Evolutionary conservation across 1,140 invertebrate genomes (phyloP), one percentile per base, ranked within the genome.

Genomic region (Drosophila jambulina): DNA sequence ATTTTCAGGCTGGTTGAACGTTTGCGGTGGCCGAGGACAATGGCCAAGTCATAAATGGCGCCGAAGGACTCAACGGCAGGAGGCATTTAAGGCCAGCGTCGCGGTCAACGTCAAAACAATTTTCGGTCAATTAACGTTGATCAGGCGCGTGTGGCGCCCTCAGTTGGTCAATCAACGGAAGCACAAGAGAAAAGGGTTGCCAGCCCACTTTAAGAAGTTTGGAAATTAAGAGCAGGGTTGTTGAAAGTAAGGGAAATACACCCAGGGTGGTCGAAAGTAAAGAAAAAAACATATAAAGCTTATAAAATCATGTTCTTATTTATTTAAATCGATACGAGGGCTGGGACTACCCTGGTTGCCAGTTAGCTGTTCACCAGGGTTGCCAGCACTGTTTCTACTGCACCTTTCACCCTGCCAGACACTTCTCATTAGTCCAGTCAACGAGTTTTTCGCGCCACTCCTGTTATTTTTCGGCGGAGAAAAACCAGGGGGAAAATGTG

Each of bases 351-450:
- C 36, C 42, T 65, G 8, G 0, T 2, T 3, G 0, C 3, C 4
- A 3, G 23, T 10, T 32, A 32, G 15, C 13, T 17, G 19, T 15
- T 36, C 1, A 9, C 23, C n/a, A 67, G 62, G 45, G 65, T 27
- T 53, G 45, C 62, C 65, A 65, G 13, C 34, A 12, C 13, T 5
- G 8, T 48, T 15, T 40, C 8, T 21, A 5, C 13, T 45, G 15
- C 62, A 45, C 21, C 42, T 51, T 57, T 40, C 15, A 7, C 19
- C 25, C 23, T 15, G 12, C 17, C 43, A 42, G 67, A 59, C 67
- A 72, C 57, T 72, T 72, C 69, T 72, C 69, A 72, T 72, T 72
- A 59, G 67, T 36, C 69, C 53, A 72, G 67, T 58, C 69, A 70
- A 57, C 51, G 38, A 34, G 21, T 70, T 56, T 27, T 45, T 69